phyloP scores from a whole-genome alignment of 2,888 invertebrate species.

The Ophion costatus region DNA sequence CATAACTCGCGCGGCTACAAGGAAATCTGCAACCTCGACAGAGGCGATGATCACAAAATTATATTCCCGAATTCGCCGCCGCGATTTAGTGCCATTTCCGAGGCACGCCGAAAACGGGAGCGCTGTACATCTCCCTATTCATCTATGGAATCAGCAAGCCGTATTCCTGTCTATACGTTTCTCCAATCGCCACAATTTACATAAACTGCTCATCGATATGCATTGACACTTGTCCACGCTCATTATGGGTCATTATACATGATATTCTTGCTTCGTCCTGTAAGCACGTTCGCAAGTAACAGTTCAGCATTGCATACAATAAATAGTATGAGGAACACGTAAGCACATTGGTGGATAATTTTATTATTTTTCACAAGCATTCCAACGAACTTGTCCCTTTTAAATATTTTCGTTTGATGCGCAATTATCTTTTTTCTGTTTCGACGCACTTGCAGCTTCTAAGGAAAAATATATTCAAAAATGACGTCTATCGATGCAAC shows the following conservation, averaged over 20 bases:
- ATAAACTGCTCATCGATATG: not conserved
- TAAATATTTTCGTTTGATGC: not conserved
- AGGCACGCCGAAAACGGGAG: no score
- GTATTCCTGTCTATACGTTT: no score
- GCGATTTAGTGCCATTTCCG: no score
- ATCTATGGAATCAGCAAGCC: no score
- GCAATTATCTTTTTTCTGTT: not conserved
- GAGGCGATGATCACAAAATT: no score
- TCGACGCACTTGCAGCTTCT: not conserved
- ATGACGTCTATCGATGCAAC: constrained; percentile 55
- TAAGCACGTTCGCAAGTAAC: constrained; percentile 18
- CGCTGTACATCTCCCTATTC: no score
- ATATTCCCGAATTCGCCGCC: no score
- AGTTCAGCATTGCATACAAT: constrained; percentile 33
- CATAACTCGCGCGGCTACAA: no score
- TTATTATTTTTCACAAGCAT: not conserved
- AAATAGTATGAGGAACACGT: constrained; percentile 50
- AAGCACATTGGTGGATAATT: constrained; percentile 28
- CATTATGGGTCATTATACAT: not conserved
- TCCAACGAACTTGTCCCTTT: not conserved
- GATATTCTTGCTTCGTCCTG: not conserved
- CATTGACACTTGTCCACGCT: not conserved
- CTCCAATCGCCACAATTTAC: no score
- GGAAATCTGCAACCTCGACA: no score
- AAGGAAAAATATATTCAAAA: constrained; percentile 12